These are phyloP conservation scores for Tragelaphus buxtoni DNA, from an alignment of 2,113 vertebrate species.

Conservation along the genomic window DNA sequence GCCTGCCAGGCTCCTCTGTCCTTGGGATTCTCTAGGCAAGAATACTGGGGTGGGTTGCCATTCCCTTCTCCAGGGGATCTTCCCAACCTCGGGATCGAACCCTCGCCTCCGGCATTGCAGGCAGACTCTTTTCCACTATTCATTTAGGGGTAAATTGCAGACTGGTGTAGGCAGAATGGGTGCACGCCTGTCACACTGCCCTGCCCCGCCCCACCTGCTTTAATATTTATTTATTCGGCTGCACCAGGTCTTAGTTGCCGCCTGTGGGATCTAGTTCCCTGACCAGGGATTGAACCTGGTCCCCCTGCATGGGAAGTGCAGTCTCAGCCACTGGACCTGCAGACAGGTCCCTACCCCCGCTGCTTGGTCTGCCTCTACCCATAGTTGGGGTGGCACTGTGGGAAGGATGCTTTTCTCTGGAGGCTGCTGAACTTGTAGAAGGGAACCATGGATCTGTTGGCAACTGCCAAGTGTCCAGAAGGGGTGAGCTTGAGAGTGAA, in stretches of 20 bases:
- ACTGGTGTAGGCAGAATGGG: neutral
- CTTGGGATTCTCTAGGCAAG: neutral
- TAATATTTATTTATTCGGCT: neutral
- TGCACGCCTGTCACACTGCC: neutral
- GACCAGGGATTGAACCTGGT: neutral
- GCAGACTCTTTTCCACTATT: neutral
- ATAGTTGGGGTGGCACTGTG: neutral
- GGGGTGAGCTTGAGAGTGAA: neutral
- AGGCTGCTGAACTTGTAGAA: neutral
- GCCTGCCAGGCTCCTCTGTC: neutral
- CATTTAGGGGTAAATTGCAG: neutral
- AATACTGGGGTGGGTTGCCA: neutral
- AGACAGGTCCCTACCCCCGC: neutral
- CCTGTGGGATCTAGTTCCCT: neutral
- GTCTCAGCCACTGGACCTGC: neutral
- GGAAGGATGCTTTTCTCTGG: neutral
- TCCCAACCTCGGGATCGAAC: neutral
- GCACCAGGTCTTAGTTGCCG: rapidly evolving
- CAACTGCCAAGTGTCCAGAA: neutral
- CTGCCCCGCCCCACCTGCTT: neutral
- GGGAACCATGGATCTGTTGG: neutral
- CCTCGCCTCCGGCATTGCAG: rapidly evolving
- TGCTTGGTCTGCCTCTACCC: neutral
- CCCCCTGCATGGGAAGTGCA: neutral
- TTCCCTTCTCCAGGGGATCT: neutral